These are phyloP conservation scores for Meandrusa payeni DNA, from an alignment of 2,888 invertebrate genomes.

Conservation along the genomic window DNA sequence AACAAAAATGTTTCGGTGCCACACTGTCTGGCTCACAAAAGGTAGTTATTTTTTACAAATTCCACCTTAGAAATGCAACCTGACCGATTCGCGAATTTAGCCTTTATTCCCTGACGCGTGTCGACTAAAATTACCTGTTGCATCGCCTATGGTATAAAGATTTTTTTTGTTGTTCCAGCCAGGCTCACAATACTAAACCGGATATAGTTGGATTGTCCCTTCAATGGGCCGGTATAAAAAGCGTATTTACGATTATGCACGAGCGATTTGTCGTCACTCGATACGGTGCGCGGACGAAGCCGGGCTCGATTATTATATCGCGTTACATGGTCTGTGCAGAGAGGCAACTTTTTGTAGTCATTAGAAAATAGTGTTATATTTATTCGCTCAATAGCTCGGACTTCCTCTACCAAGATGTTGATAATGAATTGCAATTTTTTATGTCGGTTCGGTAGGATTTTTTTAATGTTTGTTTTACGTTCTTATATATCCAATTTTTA, in stretches of 20 bases:
- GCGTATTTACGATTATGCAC: slow-evolving; percentile 75
- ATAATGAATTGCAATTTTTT: no score
- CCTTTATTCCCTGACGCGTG: slow-evolving; percentile 38
- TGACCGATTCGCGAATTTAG: slow-evolving; percentile 39
- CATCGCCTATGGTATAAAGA: slow-evolving; percentile 50
- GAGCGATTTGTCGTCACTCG: slow-evolving; percentile 75
- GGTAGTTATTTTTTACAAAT: slow-evolving; percentile 58
- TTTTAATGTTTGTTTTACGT: no score
- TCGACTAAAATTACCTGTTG: slow-evolving; percentile 40
- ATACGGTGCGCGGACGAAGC: slow-evolving; percentile 57
- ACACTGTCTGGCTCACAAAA: slow-evolving; percentile 75
- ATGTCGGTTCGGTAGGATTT: no score
- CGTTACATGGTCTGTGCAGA: slow-evolving; percentile 41
- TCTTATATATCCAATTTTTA: no score
- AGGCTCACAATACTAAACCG: slow-evolving; percentile 66
- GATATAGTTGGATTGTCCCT: slow-evolving; percentile 63
- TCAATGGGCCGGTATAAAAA: slow-evolving; percentile 63
- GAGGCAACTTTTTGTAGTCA: slow-evolving; percentile 22
- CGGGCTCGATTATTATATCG: slow-evolving; percentile 66
- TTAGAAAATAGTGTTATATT: slow-evolving; percentile 27
- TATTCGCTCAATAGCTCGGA: slow-evolving; percentile 3
- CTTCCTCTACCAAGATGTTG: background rate
- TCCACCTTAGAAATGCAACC: slow-evolving; percentile 69
- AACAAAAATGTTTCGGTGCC: slow-evolving; percentile 72
- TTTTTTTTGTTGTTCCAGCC: slow-evolving; percentile 59